These are phyloP conservation scores for Laterallus jamaicensis DNA, from an alignment of 2,113 vertebrate genomes.

Conservation along the genomic window DNA sequence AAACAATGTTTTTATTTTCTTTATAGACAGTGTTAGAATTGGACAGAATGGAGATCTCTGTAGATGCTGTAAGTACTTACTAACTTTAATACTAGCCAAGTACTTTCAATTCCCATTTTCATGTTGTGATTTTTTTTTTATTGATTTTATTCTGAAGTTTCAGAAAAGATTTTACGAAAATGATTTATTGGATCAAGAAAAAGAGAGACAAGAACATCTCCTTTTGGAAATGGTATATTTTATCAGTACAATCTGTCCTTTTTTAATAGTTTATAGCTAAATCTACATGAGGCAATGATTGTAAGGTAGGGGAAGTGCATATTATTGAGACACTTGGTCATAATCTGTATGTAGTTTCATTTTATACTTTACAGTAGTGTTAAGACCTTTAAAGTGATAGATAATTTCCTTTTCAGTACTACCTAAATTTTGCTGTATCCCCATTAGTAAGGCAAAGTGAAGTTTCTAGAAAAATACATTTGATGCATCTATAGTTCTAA, in stretches of 20 bases:
- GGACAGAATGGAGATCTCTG: constrained; percentile 92
- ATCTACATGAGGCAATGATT: neutral
- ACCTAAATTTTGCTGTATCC: neutral
- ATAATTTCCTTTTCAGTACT: neutral
- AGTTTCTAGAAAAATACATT: neutral
- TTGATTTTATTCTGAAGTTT: constrained; percentile 77
- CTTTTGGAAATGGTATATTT: constrained; percentile 90
- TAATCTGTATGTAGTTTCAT: neutral
- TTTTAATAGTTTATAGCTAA: neutral
- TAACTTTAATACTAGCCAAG: neutral
- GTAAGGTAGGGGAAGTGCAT: neutral
- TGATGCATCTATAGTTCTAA: neutral
- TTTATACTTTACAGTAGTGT: neutral
- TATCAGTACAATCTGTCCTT: neutral
- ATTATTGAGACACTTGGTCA: neutral
- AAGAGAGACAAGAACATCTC: constrained; percentile 89
- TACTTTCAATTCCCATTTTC: constrained; percentile 59
- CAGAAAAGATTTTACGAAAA: constrained; percentile 88
- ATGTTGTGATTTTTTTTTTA: constrained; percentile 33
- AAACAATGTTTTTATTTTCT: constrained; percentile 18
- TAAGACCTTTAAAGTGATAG: neutral
- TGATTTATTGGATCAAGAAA: constrained; percentile 90
- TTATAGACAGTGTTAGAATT: constrained; percentile 89
- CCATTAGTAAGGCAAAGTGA: neutral
- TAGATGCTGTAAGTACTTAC: constrained; percentile 77